Evolutionary conservation across 1,140 invertebrate genomes (phyloP), one percentile per base, ranked within the genome.

Genomic region (Macrosteles quadrilineatus): DNA sequence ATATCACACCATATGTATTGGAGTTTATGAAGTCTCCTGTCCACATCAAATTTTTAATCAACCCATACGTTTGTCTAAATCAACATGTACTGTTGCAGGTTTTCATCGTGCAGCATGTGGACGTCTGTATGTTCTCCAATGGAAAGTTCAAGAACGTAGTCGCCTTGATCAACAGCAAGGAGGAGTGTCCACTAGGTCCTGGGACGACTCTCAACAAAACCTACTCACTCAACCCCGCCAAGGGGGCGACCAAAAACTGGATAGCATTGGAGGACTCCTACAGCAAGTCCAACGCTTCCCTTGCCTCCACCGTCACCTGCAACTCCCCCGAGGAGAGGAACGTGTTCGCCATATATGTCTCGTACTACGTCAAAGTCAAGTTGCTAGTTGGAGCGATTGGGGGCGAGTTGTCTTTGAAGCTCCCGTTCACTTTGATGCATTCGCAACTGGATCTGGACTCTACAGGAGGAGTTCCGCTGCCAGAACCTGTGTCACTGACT

Each of bases 131-230:
- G 88, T 99, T 99, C 82, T 97, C 95, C 67, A 98, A 97, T 75
- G 97, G 97, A 0, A 98, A 98, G 81, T 99, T 99, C 82, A 99
- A 99, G 82, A 99, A 98, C 80, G 90, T 96, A 0, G 97, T 99
- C 0, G 97, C 97, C 0, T 85, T 92, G 63, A 82, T 95, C 23
- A 93, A 94, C 73, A 88, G 87, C 17, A 86, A 85, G 27, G 86
- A 87, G 6, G 86, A 85, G 14, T 88, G 87, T 68, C 88, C 89
- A 0, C 83, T 93, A 0, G 79, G 83, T 2, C 86, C 89, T 0
- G 76, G 76, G 0, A 81, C 83, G 14, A 84, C 80, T 3, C 78
- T 91, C 1, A 85, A 84, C 17, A 85, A 86, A 43, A 87, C 83
- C 19, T 92, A 90, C 76, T 84, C 80, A 2, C 80, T 94, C 9